These are phyloP conservation scores for Camelus dromedarius DNA, from an alignment of 2,113 vertebrate genomes.

Conservation along the genomic window DNA sequence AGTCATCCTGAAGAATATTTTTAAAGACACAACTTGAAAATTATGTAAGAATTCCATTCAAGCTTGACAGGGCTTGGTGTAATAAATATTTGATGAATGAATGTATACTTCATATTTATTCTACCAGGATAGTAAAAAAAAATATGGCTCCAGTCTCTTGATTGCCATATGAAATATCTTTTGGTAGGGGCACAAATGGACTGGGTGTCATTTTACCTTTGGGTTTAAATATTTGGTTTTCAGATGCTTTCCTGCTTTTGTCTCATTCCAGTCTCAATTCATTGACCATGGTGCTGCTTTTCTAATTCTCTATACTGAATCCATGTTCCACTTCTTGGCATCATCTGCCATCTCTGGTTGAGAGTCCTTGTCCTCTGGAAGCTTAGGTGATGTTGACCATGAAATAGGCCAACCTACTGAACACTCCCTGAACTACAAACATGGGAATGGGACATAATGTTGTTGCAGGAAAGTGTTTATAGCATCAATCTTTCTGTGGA, in stretches of 20 bases:
- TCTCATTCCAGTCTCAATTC: background rate
- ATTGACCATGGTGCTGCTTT: background rate
- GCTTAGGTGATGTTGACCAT: background rate
- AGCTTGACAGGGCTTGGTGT: slow-evolving; percentile 35
- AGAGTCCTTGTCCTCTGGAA: background rate
- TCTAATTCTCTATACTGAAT: background rate
- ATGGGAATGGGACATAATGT: background rate
- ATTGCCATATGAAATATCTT: background rate
- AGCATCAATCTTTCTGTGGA: background rate
- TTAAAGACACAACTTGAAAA: slow-evolving; percentile 49
- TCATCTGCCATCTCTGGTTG: slow-evolving; percentile 11
- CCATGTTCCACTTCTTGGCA: background rate
- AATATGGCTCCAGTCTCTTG: background rate
- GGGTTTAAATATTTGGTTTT: slow-evolving; percentile 62
- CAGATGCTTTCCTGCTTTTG: background rate
- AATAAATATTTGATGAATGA: slow-evolving; percentile 48
- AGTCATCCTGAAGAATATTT: slow-evolving; percentile 6
- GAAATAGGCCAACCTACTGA: background rate
- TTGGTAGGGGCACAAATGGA: background rate
- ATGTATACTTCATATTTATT: slow-evolving; percentile 54
- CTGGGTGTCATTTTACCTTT: slow-evolving; percentile 48
- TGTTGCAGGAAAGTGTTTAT: background rate
- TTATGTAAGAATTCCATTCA: background rate
- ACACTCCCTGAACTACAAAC: background rate
- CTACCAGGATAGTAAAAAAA: slow-evolving; percentile 37